Evolutionary conservation across 2,888 invertebrate species (phyloP).

Genomic region (Nephrotoma flavescens): DNA sequence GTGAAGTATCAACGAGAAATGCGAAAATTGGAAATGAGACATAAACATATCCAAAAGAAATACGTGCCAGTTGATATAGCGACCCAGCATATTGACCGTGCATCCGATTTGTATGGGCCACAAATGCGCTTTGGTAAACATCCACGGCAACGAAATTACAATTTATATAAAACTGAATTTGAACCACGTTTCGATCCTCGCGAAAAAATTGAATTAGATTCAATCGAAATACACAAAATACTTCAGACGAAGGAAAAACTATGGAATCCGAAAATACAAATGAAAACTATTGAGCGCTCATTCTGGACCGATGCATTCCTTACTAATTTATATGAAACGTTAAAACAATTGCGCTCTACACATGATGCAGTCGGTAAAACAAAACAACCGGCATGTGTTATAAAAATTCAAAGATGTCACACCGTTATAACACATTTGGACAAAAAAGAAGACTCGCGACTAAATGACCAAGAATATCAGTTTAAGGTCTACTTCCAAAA

Average conservation of each 20-base stretch:
- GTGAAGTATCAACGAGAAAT: constrained; percentile 29
- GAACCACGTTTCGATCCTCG: constrained; percentile 23
- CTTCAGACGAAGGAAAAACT: constrained; percentile 20
- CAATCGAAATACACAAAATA: constrained; percentile 21
- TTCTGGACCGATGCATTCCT: constrained; percentile 26
- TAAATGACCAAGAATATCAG: constrained; percentile 35
- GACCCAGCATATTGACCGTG: constrained; percentile 37
- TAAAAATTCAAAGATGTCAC: constrained; percentile 11
- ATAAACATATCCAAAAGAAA: constrained; percentile 26
- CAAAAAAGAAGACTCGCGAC: background rate
- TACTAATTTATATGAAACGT: constrained; percentile 24
- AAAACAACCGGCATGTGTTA: constrained; percentile 19
- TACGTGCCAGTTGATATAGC: constrained; percentile 34
- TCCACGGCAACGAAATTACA: constrained; percentile 42
- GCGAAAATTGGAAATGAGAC: constrained; percentile 34
- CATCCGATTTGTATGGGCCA: constrained; percentile 49
- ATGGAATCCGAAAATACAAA: constrained; percentile 14
- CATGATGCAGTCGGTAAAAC: constrained; percentile 15
- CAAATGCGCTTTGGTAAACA: constrained; percentile 47
- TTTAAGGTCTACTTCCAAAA: constrained; percentile 47
- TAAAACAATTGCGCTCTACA: constrained; percentile 16
- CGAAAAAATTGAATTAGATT: constrained; percentile 18
- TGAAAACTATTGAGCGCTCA: constrained; percentile 24
- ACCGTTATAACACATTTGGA: background rate
- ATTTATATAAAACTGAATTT: constrained; percentile 15